These are phyloP conservation scores for Chaetodon trifasciatus DNA, from an alignment of 2,797 vertebrate genomes.

Conservation along the genomic window DNA sequence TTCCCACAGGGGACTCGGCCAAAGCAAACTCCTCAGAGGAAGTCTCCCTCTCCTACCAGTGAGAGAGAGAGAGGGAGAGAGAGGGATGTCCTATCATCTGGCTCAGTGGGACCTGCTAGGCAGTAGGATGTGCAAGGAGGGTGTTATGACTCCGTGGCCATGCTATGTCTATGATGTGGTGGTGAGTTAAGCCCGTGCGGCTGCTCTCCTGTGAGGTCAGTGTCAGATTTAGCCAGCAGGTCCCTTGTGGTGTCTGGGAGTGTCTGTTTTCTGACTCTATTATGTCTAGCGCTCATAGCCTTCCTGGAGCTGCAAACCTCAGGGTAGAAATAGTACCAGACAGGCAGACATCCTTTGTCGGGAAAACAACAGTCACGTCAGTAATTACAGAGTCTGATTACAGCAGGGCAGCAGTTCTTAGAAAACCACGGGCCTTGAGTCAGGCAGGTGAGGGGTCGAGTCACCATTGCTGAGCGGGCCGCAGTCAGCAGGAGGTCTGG, in stretches of 20 bases:
- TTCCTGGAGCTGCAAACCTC: constrained; percentile 86
- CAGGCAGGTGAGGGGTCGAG: constrained; percentile 75
- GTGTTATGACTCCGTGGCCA: constrained; percentile 79
- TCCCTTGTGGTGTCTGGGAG: constrained; percentile 87
- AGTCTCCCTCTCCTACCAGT: constrained; percentile 77
- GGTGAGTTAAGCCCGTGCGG: constrained; percentile 79
- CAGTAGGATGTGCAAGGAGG: constrained; percentile 71
- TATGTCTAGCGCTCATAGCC: constrained; percentile 83
- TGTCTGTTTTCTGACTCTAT: constrained; percentile 86
- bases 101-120: constrained; percentile 65
- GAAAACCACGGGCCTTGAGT: constrained; percentile 67
- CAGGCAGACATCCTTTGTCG: constrained; percentile 84
- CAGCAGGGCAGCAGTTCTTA: constrained; percentile 69
- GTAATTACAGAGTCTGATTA: constrained; percentile 83
- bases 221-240: constrained; percentile 85
- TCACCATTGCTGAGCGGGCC: constrained; percentile 43
- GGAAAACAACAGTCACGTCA: constrained; percentile 78
- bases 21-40: constrained; percentile 87
- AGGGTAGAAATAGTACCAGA: constrained; percentile 86
- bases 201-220: constrained; percentile 84
- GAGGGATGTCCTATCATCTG: constrained; percentile 73
- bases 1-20: constrained; percentile 86
- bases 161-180: constrained; percentile 84
- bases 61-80: constrained; percentile 19
- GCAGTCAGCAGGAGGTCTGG: constrained; percentile 60